Evolutionary conservation across 2,113 vertebrate genomes (phyloP).

Genomic region (Spizaetus ornatus): DNA sequence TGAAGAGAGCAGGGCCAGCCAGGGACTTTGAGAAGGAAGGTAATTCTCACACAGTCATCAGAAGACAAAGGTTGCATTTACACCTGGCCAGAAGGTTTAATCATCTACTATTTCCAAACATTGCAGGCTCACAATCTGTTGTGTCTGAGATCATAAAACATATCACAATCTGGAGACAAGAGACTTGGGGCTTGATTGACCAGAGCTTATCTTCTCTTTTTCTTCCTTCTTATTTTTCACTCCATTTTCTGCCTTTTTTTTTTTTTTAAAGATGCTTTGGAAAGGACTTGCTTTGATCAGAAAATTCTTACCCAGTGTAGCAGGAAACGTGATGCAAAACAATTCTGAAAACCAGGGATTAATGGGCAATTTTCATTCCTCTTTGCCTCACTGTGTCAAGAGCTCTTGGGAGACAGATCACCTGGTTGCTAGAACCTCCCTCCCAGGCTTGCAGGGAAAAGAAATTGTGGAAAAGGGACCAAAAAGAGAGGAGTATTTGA

Average conservation of each 20-base stretch:
- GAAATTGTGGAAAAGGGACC: neutral
- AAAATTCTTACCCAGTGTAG: neutral
- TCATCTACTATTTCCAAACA: slow-evolving; percentile 98
- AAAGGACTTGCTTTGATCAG: neutral
- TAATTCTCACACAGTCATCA: slow-evolving; percentile 77
- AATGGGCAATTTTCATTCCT: neutral
- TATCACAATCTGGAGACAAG: slow-evolving; percentile 62
- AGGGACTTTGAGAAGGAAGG: slow-evolving; percentile 56
- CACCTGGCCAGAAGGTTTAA: slow-evolving; percentile 95
- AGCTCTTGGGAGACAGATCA: neutral
- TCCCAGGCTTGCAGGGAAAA: neutral
- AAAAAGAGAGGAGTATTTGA: neutral
- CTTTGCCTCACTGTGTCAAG: neutral
- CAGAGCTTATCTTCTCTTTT: slow-evolving; percentile 45
- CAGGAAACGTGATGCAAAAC: neutral
- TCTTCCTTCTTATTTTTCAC: slow-evolving; percentile 42
- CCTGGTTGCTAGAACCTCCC: neutral
- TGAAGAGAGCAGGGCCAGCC: slow-evolving; percentile 24
- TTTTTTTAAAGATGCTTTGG: neutral
- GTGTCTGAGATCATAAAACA: slow-evolving; percentile 77
- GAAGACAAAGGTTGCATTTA: slow-evolving; percentile 99
- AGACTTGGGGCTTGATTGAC: slow-evolving; percentile 38
- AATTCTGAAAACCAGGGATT: neutral
- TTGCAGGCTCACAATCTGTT: slow-evolving; percentile 77
- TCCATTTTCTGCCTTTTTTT: neutral